Base-by-base conservation (phyloP, 2,797 vertebrate species). In the Rallus crepitans region DNA sequence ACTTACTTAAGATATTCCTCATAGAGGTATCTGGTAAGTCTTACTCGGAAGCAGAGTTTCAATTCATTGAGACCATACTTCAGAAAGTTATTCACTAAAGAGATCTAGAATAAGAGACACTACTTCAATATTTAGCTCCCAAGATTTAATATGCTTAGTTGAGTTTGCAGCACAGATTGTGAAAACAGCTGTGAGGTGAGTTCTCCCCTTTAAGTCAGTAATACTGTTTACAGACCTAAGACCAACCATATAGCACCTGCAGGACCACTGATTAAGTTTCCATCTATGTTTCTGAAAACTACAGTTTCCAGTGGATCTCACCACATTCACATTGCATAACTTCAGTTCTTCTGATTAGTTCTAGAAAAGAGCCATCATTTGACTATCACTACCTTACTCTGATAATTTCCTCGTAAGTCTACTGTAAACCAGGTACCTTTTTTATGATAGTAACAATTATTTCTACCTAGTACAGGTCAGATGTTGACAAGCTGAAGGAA, bases 1-100 rank as follows among this genome's bases (percentile, higher is more conserved):
- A 98, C 99, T 99, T 98, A 99, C 99, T 99, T 98, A 72, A 99
- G 98, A 94, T 99, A 99, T 90, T 99, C 98, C 88, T 99, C 98
- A 82, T 99, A 99, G 85, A 99, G 98, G 97, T 98, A 98, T 97
- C 98, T 99, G 15, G 99, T 99, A 73, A 99, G 99, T 85, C 98
- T 98, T 85, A 99, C 98, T 76, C 99, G 98, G 96, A 99, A 99
- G 95, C 99, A 98, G 88, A 99, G 98, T 96, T 99, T 99, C 94
- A 99, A 96, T 89, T 99, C 99, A 88, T 99, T 99, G 73, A 99
- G 97, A 53, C 99, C 99, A 94, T 99, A 98, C 97, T 99, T 99
- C 96, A 99, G 96, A 93, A 99, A 99, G 98, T 99, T 99, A 98
- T 99, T 99, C 89, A 99, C 98, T 97, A 99, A 95, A 87, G 99